Conservation (phyloP, 1,140 invertebrate species). For the Vanessa tameamea region DNA sequence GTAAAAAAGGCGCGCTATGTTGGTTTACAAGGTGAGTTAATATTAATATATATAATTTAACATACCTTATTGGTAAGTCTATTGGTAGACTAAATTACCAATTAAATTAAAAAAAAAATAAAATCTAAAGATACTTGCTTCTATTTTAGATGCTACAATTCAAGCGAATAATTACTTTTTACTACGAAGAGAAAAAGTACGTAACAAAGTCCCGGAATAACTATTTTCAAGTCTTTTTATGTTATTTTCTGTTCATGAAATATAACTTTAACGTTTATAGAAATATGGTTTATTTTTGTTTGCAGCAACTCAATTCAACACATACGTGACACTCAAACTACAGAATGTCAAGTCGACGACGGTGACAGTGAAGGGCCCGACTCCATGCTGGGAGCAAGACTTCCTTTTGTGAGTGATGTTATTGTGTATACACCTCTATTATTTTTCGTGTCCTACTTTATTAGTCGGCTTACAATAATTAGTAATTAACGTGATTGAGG, state of each 20-base stretch:
- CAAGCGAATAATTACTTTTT: conserved; percentile 13
- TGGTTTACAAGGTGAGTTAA: conserved; percentile 81
- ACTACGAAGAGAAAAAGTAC: background rate
- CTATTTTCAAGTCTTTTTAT: conserved; percentile 10
- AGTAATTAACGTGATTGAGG: background rate
- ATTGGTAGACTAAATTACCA: background rate
- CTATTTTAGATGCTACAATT: conserved; percentile 1
- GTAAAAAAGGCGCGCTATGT: conserved; percentile 84
- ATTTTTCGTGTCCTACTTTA: conserved; percentile 8
- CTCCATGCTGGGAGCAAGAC: conserved; percentile 98
- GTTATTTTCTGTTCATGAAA: background rate
- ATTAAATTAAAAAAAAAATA: background rate
- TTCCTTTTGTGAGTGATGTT: conserved; percentile 96
- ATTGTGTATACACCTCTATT: conserved; percentile 40
- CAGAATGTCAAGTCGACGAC: conserved; percentile 99
- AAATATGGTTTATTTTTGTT: conserved; percentile 51
- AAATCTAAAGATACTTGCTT: too few species aligned
- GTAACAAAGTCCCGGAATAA: conserved; percentile 6
- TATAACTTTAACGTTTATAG: background rate
- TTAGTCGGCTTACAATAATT: conserved; percentile 5
- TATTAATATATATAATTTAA: background rate
- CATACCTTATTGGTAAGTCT: background rate
- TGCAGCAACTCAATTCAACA: conserved; percentile 90
- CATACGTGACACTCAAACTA: conserved; percentile 97
- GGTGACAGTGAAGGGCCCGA: conserved; percentile 96